Evolutionary conservation across 1,140 invertebrate species (phyloP), one percentile per base, ranked within the genome.

Genomic region (Phenacoccus solenopsis): DNA sequence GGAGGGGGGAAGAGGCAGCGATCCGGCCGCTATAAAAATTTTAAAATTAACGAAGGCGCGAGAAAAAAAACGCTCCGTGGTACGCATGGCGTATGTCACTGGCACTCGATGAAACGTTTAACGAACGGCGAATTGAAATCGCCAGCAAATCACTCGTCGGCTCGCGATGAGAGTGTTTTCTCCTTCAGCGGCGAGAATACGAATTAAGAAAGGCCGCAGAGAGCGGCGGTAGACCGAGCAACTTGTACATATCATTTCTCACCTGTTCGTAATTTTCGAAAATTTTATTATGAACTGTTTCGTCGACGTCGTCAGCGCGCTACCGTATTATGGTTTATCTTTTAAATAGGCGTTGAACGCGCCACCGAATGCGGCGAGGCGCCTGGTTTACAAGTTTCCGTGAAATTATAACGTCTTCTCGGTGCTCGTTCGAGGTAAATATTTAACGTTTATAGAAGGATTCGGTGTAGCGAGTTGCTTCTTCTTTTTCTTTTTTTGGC

Each of bases 191-290:
- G n/a, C n/a, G n/a, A 49, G 13, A 49, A 49, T 10, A 32, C 30
- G 30, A 32, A 13, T 32, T 7, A 32, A 32, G 13, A 49, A n/a
- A 49, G 20, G 16, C 38, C 12, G 38, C 38, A 49, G 30, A 13
- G 30, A 13, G 5, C 13, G 30, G 30, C 5, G 5, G 30, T 7
- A 32, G 30, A 32, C 30, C 30, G 30, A 5, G 12, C 38, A n/a
- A 49, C 38, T 49, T 49, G 38, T 49, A 49, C 38, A 49, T 49
- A 49, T 49, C 38, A 49, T 49, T 49, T 49, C 38, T 49, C 38
- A 49, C 38, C 38, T 49, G 38, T 49, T 49, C 38, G 38, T 49
- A 49, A 49, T 49, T 49, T 49, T 49, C 38, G 5, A n/a, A 49
- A 49, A 49, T 49, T 49, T 49, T 49, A 49, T 49, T 49, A 49